Base-by-base conservation (phyloP, 2,797 vertebrate species). In the Xerus rutilus region DNA sequence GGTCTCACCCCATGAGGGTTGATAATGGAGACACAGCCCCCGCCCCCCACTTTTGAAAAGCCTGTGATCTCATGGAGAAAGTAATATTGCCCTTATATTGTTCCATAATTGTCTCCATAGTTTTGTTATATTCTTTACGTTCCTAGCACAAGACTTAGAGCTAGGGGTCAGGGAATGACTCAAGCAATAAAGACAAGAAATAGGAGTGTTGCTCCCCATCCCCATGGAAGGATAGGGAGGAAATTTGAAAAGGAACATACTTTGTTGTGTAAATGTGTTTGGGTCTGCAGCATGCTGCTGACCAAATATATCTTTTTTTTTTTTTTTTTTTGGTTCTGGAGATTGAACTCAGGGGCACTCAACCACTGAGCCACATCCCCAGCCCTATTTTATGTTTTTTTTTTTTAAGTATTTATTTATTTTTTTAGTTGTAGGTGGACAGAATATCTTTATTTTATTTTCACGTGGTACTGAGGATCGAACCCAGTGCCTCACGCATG, bases 51-150 rank as follows among this genome's bases (percentile, higher is more conserved):
- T 35, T 86, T 88, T n/a, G 23, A 67, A 77, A 96, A 84, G 62
- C 70, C 23, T 84, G 17, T 25, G 35, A 54, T 83, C 84, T 87
- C 64, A 8, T 15, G 0, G 77, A 90, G 47, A 93, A 65, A 93
- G 35, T 25, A n/a, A 43, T 52, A 21, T 52, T 87, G 35, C 23
- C n/a, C 18, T 78, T 28, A 52, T 35, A 69, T 21, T 72, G 83
- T 49, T n/a, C 23, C 70, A 43, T 30, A 83, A 54, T 62, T 77
- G 12, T 89, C 25, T 47, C 47, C 49, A 57, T 90, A 65, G 65
- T 93, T 93, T 93, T 74, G 20, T 35, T 35, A 2, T 67, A 49
- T 81, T 86, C 67, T 89, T 81, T 64, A 62, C 78, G 35, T 85
- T 95, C 62, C 57, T 95, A 39, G 23, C 17, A 59, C 32, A 89